Evolutionary conservation across 2,797 vertebrate genomes (phyloP).

Genomic region (Cossypha dichroa): DNA sequence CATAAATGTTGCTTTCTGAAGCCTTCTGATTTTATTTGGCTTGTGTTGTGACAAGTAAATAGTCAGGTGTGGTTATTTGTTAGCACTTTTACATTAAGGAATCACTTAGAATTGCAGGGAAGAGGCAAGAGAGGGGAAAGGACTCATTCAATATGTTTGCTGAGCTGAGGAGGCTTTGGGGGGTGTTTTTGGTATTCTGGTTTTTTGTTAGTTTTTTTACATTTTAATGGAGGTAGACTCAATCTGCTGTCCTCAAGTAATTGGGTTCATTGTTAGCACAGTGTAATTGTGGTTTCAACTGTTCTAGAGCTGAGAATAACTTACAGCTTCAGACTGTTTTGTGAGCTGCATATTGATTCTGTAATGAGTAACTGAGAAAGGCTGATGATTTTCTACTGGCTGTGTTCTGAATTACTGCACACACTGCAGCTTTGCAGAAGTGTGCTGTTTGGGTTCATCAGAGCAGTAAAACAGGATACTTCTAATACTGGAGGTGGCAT

Average conservation of each 20-base stretch:
- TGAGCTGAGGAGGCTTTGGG: not conserved
- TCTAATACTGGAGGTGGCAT: not conserved
- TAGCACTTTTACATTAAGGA: not conserved
- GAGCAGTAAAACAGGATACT: not conserved
- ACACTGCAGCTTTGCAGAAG: not conserved
- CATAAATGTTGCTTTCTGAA: not conserved
- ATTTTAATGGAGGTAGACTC: not conserved
- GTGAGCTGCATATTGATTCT: not conserved
- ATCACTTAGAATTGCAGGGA: not conserved
- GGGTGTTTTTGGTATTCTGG: not conserved
- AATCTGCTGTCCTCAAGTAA: not conserved
- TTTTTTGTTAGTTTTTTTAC: not conserved
- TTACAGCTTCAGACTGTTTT: not conserved
- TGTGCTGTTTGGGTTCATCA: not conserved
- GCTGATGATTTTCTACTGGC: not conserved
- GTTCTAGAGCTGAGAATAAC: not conserved
- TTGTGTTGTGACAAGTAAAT: not conserved
- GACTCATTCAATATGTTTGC: not conserved
- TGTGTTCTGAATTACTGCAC: not conserved
- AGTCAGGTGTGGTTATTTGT: not conserved
- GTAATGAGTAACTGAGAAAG: not conserved
- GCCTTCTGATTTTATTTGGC: not conserved
- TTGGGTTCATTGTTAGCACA: not conserved
- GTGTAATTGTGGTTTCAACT: not conserved
- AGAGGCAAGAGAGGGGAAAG: not conserved